Conservation (phyloP, 2,888 invertebrate genomes). For the Prosapia bicincta region DNA sequence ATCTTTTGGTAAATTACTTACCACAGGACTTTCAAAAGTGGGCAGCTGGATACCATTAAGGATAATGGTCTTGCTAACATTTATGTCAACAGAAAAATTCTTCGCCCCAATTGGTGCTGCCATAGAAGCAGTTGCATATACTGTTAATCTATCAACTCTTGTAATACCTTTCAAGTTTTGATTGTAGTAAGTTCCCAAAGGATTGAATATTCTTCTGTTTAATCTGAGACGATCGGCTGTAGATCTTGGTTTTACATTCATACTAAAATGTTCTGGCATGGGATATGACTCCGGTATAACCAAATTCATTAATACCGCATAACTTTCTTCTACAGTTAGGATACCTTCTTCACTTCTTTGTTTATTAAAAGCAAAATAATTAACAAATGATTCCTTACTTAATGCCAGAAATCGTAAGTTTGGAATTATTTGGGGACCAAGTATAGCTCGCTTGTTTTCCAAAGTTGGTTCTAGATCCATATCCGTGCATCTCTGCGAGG, state of each 20-base stretch:
- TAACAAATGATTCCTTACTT: constrained; percentile 10
- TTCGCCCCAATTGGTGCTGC: constrained; percentile 21
- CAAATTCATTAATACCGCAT: constrained; percentile 23
- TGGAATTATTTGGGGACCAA: background rate
- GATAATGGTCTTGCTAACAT: constrained; percentile 11
- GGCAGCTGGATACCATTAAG: constrained; percentile 25
- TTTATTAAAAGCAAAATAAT: constrained; percentile 18
- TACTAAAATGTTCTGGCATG: constrained; percentile 20
- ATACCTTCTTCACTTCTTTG: constrained; percentile 22
- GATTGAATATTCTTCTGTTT: constrained; percentile 12
- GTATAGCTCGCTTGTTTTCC: constrained; percentile 21
- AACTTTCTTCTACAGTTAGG: constrained; percentile 25
- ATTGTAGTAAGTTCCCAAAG: background rate
- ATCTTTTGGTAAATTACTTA: constrained; percentile 1
- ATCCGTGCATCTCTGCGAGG: constrained; percentile 14
- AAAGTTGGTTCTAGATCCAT: constrained; percentile 15
- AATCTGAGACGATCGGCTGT: constrained; percentile 5
- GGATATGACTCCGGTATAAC: constrained; percentile 20
- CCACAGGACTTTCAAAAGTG: constrained; percentile 18
- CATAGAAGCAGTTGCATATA: constrained; percentile 15
- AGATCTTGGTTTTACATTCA: constrained; percentile 5
- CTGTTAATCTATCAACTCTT: constrained; percentile 1
- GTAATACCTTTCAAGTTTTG: background rate
- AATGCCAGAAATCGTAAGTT: constrained; percentile 22
- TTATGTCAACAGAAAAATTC: constrained; percentile 18